Evolutionary conservation across 1,140 invertebrate species (phyloP), one percentile per base, ranked within the genome.

Genomic region (Cyphomyrmex costatus): DNA sequence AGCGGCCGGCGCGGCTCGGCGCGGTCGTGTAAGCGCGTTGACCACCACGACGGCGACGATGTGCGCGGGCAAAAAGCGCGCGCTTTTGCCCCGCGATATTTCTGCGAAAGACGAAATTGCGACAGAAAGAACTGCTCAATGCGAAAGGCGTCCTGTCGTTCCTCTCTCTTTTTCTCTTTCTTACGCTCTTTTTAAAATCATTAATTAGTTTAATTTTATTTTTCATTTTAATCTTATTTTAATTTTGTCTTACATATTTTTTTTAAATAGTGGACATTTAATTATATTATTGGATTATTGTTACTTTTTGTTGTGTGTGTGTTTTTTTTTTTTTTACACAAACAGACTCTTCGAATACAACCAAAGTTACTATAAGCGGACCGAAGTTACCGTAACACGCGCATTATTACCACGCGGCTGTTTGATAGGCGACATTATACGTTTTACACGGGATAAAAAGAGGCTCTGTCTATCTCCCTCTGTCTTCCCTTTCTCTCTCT

Each of bases 61-160:
- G 79, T 60, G 7, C 53, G 16, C 46, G 70, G 8, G 58, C 65
- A 91, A 91, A 90, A 91, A 86, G 19, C 63, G 19, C 91, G 76
- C 71, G 86, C 83, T 90, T 92, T 92, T 92, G 82, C 71, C 74
- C 65, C 68, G 14, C 61, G 86, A 73, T 70, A 78, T 91, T 91
- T 91, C 90, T 88, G 58, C 90, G 88, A 88, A 91, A 91, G 80
- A 73, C 84, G 77, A 91, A 91, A 91, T 91, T 91, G 63, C 90
- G 70, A 71, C 80, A 73, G 85, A 85, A 70, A 63, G 70, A 82
- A 86, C 19, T 51, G 53, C 58, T 36, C 71, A n/a, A n/a, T 56
- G 33, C 73, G 53, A 63, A 36, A 27, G 66, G 10, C 6, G 53
- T 16, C 12, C 27, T 3, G 5, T 60, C 10, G 76, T 51, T 46